Evolutionary conservation across 2,888 invertebrate genomes (phyloP), one percentile per base, ranked within the genome.

Genomic region (Pseudolycoriella hygida): DNA sequence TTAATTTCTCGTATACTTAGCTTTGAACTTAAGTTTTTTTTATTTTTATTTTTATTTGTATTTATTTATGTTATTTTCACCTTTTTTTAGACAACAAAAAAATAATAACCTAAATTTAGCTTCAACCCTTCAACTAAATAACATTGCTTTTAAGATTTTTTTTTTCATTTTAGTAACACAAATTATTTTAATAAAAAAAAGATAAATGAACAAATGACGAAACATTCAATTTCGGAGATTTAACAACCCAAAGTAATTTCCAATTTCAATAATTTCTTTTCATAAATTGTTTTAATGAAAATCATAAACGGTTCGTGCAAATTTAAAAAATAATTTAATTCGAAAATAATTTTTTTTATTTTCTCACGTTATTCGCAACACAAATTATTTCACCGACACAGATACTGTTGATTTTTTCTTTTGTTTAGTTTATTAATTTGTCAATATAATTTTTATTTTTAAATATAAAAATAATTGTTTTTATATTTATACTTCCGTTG

Each of bases 1-100:
- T 49, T 48, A 49, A 49, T 49, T 49, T 49, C 44, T 46, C 45
- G 46, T 46, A 47, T 50, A 49, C 46, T 49, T 52, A 49, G 47
- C 47, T 45, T 50, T 51, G 45, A 45, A 45, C 45, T 45, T 20
- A 39, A 41, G 41, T 41, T 34, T 34, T 45, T 45, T 32, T 25
- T 38, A 17, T 39, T 39, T 39, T 39, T 39, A 17, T 39, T 14
- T 39, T 39, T 17, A 15, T 39, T 14, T 39, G n/a, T 15, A 17
- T 37, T 37, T 37, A 37, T 37, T 37, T 37, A 37, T 14, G n/a
- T 37, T 8, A 14, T 14, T 37, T 14, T 37, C 15, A 37, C 11
- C 15, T 37, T 37, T 37, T 37, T 37, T 37, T 37, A 37, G 15
- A 15, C 4, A 15, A 12, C 37, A 15, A 14, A 37, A 8, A 25